Conservation (phyloP, 2,797 vertebrate species). For the Takifugu ocellatus region DNA sequence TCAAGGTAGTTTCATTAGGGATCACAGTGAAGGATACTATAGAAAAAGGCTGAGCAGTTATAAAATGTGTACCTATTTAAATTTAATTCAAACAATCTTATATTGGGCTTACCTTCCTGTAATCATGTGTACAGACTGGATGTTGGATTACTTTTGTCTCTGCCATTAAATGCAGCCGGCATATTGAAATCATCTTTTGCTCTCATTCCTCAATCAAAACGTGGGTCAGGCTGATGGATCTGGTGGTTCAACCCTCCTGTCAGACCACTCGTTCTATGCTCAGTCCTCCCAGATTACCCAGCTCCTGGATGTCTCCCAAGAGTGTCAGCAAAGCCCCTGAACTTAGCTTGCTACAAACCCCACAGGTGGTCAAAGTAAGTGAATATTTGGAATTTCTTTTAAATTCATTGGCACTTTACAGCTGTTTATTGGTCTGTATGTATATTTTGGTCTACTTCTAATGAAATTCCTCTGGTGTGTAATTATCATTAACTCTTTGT, state of each 20-base stretch:
- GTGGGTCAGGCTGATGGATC: slow-evolving; percentile 78
- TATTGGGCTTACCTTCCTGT: no score
- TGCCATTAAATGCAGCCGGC: neutral
- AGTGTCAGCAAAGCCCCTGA: slow-evolving; percentile 76
- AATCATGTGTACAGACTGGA: no score
- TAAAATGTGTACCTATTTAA: neutral
- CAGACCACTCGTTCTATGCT: slow-evolving; percentile 57
- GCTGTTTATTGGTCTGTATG: neutral
- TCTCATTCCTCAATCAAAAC: slow-evolving; percentile 7
- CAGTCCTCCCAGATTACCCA: slow-evolving; percentile 61
- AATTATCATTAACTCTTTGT: neutral
- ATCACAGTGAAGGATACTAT: neutral
- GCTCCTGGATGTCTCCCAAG: slow-evolving; percentile 68
- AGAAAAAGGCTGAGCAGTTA: neutral
- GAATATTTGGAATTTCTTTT: neutral
- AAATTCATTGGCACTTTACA: neutral
- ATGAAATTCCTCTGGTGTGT: neutral
- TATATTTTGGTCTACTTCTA: neutral
- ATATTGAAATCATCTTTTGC: neutral
- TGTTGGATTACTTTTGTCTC: no score
- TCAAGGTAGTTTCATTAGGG: slow-evolving; percentile 78
- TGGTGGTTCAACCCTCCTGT: slow-evolving; percentile 80
- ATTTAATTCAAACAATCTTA: neutral
- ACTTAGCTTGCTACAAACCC: slow-evolving; percentile 84
- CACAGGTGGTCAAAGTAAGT: slow-evolving; percentile 87